Evolutionary conservation across 2,113 vertebrate species (phyloP), one percentile per base, ranked within the genome.

Genomic region (Sapayoa aenigma): DNA sequence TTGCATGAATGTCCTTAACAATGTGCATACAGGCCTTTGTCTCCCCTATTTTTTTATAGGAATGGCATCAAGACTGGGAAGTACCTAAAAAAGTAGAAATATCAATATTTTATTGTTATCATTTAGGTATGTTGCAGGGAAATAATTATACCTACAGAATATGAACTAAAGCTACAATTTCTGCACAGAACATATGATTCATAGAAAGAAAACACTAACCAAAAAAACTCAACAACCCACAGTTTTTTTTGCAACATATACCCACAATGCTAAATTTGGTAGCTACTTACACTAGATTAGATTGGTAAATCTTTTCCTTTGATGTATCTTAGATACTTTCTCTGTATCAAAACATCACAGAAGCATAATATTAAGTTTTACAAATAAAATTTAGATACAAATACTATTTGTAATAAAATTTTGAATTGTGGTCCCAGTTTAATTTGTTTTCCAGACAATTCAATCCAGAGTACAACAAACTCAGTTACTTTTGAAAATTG

Each of bases 151-250:
- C 8, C 15, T 46, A 23, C 9, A 73, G 35, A 60, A 27, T 30
- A 62, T 53, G 6, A 79, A 75, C 17, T 72, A n/a, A 68, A 55
- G 2, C 4, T 77, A 6, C n/a, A 22, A 6, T 42, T 88, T 77
- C 47, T 68, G 1, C 46, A 53, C 44, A 21, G 28, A 67, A 55
- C 53, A 33, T 15, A 20, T 53, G 15, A 35, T 44, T 42, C 3
- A 13, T 9, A 3, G 24, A 60, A 78, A 69, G 8, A 69, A 89
- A 77, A 59, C 10, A 33, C 13, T 23, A n/a, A 24, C 19, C 19
- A 72, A 58, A 44, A 18, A 1, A 2, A 0, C 1, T 14, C 28
- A 59, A 39, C 12, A 39, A 25, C 13, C 2, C 9, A 49, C 17
- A 33, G 14, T 18, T 75, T 84, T 87, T 6, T 21, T 73, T n/a